A percentile compares a stretch with the other conserved stretches of the same genome.
phyloP scores from a whole-genome alignment of 2,797 vertebrate genomes.

The Leptatherina wallacei region DNA sequence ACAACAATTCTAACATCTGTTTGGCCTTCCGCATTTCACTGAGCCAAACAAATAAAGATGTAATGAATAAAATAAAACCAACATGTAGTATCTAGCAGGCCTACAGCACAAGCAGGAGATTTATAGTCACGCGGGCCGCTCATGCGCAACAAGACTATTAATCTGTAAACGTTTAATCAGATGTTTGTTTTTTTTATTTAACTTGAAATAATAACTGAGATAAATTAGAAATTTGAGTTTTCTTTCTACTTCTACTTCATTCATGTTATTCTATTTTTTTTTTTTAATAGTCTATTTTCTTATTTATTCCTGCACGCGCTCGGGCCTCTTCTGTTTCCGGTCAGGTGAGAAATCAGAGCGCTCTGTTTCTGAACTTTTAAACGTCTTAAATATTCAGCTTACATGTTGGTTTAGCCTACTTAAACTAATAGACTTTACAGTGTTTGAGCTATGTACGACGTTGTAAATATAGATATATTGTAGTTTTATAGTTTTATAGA shows the following conservation, averaged over 20 bases:
- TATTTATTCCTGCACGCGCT: background rate
- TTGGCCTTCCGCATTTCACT: background rate
- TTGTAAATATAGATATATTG: background rate
- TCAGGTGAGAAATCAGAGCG: background rate
- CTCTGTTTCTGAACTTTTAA: background rate
- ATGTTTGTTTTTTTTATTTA: background rate
- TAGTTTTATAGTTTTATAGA: too few species aligned
- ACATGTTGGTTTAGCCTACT: too few species aligned
- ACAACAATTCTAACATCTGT: background rate
- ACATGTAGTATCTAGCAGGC: background rate
- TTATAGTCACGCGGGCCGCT: background rate
- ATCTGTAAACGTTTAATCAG: conserved; percentile 16
- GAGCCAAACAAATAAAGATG: background rate
- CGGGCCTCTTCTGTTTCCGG: background rate
- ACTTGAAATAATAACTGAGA: background rate
- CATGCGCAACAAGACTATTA: conserved; percentile 1
- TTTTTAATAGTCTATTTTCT: too few species aligned
- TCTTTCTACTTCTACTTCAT: background rate
- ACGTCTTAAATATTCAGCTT: background rate
- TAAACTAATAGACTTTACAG: too few species aligned
- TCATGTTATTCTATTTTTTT: background rate
- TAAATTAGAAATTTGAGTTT: background rate
- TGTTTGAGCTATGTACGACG: background rate
- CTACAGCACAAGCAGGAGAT: conserved; percentile 12
- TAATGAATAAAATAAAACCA: background rate